Base-by-base conservation (phyloP, 2,888 invertebrate genomes). In the Trachelus tabidus region DNA sequence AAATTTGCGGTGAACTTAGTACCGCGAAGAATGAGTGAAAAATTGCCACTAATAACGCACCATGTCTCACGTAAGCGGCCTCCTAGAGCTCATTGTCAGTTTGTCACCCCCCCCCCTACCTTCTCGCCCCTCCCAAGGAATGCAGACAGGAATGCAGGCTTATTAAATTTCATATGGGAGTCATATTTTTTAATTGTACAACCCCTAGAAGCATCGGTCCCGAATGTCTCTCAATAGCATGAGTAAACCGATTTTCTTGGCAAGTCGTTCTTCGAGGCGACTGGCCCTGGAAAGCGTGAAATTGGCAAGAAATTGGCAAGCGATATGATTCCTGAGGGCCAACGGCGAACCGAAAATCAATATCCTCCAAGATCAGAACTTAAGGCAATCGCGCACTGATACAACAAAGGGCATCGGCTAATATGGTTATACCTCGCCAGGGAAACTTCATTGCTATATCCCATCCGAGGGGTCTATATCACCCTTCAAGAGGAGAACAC, bases 351-450 rank as follows among this genome's bases (percentile, higher is more conserved):
- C 73, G 82, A 84, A 86, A 85, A 83, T 86, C 86, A 85, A 86
- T 85, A 86, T 85, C 85, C 81, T 77, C 81, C 76, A 84, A 86
- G 88, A 89, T 88, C 87, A 85, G 84, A 88, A 87, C 87, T 88
- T 87, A 84, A 88, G 83, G 86, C 89, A 87, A 89, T 88, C 86
- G 86, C 86, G 84, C 85, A 86, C 85, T 84, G 89, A 89, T 86
- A 89, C 85, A 87, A 88, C 88, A 89, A 89, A 89, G 86, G 86
- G 87, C 86, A 87, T 85, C 87, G 83, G 82, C 85, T 89, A 89
- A 89, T 86, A 83, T 83, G 86, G 86, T 89, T 89, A 89, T 87
- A 85, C 84, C 83, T 83, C 85, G 83, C 86, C 85, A 87, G 85
- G 85, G 88, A 85, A 88, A 88, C 85, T 88, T 84, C 85, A 86